These are phyloP conservation scores for Cuniculus paca DNA, from an alignment of 2,797 vertebrate genomes.

Conservation along the genomic window DNA sequence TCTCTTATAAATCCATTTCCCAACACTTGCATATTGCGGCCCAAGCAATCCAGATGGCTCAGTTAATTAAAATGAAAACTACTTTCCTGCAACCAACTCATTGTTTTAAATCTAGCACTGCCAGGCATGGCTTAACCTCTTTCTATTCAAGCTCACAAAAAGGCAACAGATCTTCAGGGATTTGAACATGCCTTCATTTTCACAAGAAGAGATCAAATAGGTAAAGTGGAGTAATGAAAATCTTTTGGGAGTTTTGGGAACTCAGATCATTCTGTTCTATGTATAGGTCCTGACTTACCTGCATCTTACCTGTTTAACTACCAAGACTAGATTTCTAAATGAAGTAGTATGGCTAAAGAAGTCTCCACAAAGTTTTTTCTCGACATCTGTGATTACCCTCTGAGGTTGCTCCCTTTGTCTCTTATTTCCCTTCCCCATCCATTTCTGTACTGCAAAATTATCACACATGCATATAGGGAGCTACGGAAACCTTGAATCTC, in stretches of 20 bases:
- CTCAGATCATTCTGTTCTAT: neutral
- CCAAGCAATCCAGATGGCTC: conserved; percentile 43
- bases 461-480: neutral
- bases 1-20: conserved; percentile 67
- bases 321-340: neutral
- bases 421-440: neutral
- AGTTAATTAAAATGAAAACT: conserved; percentile 75
- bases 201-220: neutral
- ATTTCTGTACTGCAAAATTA: neutral
- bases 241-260: neutral
- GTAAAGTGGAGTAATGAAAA: neutral
- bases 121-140: neutral
- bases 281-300: neutral
- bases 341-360: neutral
- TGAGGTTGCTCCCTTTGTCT: neutral
- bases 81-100: conserved; percentile 64
- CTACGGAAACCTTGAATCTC: neutral
- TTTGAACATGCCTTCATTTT: neutral
- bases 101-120: neutral
- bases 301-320: neutral
- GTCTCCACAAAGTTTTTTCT: neutral
- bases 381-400: neutral
- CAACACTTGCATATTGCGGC: neutral
- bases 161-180: neutral
- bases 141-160: neutral